Conservation (phyloP, 2,888 invertebrate species). For the Caenorhabditis sinica region DNA sequence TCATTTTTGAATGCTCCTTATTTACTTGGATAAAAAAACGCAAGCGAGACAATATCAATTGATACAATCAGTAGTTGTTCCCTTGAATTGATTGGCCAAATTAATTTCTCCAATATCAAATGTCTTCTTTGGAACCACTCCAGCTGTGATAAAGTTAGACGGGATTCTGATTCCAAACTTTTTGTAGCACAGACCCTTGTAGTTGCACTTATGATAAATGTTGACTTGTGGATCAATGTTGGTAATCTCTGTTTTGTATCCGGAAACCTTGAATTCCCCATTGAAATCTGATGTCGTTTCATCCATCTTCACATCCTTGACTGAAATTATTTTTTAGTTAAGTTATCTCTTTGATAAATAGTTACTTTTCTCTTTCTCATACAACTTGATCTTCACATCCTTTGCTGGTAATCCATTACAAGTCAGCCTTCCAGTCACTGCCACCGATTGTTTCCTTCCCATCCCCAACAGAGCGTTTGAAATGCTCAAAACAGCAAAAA, state of each 20-base stretch:
- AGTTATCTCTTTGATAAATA: too few species aligned
- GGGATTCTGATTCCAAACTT: slow-evolving; percentile 79
- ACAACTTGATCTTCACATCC: slow-evolving; percentile 66
- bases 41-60: slow-evolving; percentile 35
- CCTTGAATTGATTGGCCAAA: slow-evolving; percentile 63
- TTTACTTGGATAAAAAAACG: background rate
- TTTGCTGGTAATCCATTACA: slow-evolving; percentile 67
- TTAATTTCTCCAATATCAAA: slow-evolving; percentile 70
- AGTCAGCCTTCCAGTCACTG: slow-evolving; percentile 63
- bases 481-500: slow-evolving; percentile 34
- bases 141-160: slow-evolving; percentile 74
- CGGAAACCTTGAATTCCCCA: slow-evolving; percentile 64
- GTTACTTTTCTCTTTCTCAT: slow-evolving; percentile 68
- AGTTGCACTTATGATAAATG: slow-evolving; percentile 62
- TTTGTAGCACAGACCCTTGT: slow-evolving; percentile 72
- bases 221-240: slow-evolving; percentile 67
- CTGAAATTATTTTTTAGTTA: slow-evolving; percentile 42
- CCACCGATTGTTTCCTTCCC: slow-evolving; percentile 67
- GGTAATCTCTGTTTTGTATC: slow-evolving; percentile 67
- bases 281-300: slow-evolving; percentile 59
- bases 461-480: slow-evolving; percentile 60
- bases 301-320: slow-evolving; percentile 64
- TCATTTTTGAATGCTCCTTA: slow-evolving; percentile 14
- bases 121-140: slow-evolving; percentile 57
- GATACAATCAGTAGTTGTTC: slow-evolving; percentile 68